Base-by-base conservation (phyloP, 2,113 vertebrate genomes). In the Orcinus orca region DNA sequence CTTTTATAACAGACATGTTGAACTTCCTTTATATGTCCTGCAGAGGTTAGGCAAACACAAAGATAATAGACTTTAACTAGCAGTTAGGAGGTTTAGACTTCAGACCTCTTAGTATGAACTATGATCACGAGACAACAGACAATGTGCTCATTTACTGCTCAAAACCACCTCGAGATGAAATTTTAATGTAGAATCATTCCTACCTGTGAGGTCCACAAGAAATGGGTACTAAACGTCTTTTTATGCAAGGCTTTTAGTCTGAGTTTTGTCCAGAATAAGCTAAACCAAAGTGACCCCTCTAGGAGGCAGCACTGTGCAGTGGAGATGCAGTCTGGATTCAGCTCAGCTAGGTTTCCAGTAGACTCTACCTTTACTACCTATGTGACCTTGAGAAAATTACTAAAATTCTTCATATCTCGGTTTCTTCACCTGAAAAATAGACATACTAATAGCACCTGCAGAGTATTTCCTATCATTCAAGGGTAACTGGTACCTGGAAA, bases 11-110 rank as follows among this genome's bases (percentile, higher is more conserved):
- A 90, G 88, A 82, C 63, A 25, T 38, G 65, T 88, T 91, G 96
- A 79, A 93, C 82, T 88, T 83, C 94, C 73, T 47, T 62, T 96
- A 93, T 95, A 94, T 93, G 85, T 92, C 41, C 80, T 63, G 70
- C 41, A 97, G 97, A 97, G 96, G 65, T 53, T 7, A 29, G 58
- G 83, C 11, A 87, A 97, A 96, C 41, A 95, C 93, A 62, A 96
- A 95, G 77, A 97, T 95, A 90, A 80, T 67, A 85, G 65, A 70
- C n/a, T 90, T 74, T 89, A 96, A 94, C 85, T 85, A 96, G 92
- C 36, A 93, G 70, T 93, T 97, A 90, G 84, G 38, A 47, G 20
- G 73, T 87, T 87, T 76, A 91, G 93, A 93, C 87, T 95, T 96
- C 71, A 90, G 90, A 88, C 85, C 5, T 82, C 94, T 97, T 60